Percentiles rank a stretch among this genome's conserved stretches.
Conservation (phyloP, 2,797 vertebrate species). For the Pampus argenteus region DNA sequence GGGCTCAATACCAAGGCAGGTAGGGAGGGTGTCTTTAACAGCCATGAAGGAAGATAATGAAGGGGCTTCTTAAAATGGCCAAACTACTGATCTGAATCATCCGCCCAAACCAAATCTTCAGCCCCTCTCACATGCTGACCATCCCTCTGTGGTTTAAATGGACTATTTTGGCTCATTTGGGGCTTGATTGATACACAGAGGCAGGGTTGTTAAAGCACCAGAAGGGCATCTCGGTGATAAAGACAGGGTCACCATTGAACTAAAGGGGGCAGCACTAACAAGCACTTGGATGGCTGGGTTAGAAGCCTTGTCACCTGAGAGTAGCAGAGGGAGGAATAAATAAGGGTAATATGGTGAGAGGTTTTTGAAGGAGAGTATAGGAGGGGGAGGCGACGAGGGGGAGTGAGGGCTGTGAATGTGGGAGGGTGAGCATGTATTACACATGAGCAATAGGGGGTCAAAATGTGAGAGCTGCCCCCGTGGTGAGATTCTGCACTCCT, state of each 20-base stretch:
- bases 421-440: constrained; percentile 60
- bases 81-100: constrained; percentile 30
- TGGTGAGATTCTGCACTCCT: constrained; percentile 60
- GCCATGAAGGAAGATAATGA: constrained; percentile 43
- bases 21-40: constrained; percentile 52
- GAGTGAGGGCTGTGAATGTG: constrained; percentile 8
- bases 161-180: constrained; percentile 67
- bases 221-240: constrained; percentile 60
- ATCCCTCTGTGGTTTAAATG: constrained; percentile 44
- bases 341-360: constrained; percentile 58
- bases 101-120: constrained; percentile 28
- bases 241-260: constrained; percentile 59
- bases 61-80: constrained; percentile 47
- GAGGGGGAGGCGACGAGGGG: not conserved
- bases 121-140: constrained; percentile 30
- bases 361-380: constrained; percentile 44
- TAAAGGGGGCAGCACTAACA: constrained; percentile 76
- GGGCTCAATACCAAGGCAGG: constrained; percentile 29
- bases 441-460: constrained; percentile 69
- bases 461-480: constrained; percentile 65
- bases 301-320: constrained; percentile 55
- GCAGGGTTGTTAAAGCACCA: constrained; percentile 53
- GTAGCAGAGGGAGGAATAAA: constrained; percentile 62
- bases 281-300: constrained; percentile 58
- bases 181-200: constrained; percentile 64